phyloP scores from a whole-genome alignment of 2,113 vertebrate genomes.

The Tragelaphus imberbis region DNA sequence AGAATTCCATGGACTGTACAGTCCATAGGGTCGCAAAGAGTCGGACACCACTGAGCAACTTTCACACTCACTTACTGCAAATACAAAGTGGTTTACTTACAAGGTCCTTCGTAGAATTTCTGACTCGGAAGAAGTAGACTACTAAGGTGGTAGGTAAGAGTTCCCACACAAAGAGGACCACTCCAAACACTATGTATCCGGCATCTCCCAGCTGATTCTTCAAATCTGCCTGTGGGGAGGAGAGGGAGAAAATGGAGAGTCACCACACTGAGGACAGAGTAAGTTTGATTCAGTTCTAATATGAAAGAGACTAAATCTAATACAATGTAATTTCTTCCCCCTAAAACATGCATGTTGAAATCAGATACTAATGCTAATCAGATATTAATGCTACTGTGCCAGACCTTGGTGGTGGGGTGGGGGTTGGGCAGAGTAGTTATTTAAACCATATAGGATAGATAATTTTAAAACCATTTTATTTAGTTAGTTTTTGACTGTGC shows the following conservation, averaged over 20 bases:
- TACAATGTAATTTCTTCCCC: accelerated
- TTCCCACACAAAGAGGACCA: slow-evolving; percentile 96
- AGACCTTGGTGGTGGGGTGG: not conserved
- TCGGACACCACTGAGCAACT: not conserved
- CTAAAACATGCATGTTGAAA: not conserved
- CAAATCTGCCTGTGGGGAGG: slow-evolving; percentile 88
- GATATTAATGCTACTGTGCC: not conserved
- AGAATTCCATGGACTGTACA: not conserved
- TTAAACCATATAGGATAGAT: not conserved
- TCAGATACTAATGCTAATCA: too few species aligned
- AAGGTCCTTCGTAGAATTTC: slow-evolving; percentile 87
- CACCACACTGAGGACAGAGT: not conserved
- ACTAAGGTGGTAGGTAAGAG: slow-evolving; percentile 95
- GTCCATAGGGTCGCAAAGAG: not conserved
- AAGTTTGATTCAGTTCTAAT: not conserved
- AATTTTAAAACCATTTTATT: not conserved
- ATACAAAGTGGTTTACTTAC: slow-evolving; percentile 77
- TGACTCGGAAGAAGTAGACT: slow-evolving; percentile 96
- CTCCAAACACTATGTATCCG: slow-evolving; percentile 93
- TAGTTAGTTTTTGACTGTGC: not conserved
- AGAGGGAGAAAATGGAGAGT: not conserved
- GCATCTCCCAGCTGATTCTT: slow-evolving; percentile 91
- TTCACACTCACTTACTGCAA: not conserved
- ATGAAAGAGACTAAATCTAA: not conserved
- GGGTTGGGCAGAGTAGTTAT: not conserved